These are phyloP conservation scores for Metallyticus violacea DNA, from an alignment of 2,888 invertebrate genomes.

Conservation along the genomic window DNA sequence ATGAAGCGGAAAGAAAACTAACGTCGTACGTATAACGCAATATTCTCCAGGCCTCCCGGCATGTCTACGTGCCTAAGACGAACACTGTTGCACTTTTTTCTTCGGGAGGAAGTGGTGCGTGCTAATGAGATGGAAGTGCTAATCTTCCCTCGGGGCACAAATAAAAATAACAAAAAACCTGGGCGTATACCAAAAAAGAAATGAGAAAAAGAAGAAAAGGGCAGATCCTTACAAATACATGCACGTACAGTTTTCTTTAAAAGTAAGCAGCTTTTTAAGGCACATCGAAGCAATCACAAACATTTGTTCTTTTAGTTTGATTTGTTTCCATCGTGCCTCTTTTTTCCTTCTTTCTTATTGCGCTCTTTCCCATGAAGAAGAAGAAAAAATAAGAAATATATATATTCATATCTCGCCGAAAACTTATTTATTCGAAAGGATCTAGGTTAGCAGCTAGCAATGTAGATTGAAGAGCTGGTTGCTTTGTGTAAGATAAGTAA, in stretches of 20 bases:
- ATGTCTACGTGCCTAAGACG: too few species aligned
- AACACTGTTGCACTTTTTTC: not conserved
- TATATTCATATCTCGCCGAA: too few species aligned
- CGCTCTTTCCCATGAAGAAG: too few species aligned
- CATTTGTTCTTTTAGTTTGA: constrained; percentile 20
- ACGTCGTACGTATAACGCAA: not conserved
- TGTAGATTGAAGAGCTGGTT: too few species aligned
- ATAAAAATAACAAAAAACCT: not conserved
- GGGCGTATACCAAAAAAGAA: not conserved
- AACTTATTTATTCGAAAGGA: not conserved
- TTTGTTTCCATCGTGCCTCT: not conserved
- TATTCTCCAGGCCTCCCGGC: not conserved
- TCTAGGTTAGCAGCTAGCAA: not conserved
- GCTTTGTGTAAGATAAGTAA: too few species aligned
- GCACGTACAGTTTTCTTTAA: not conserved
- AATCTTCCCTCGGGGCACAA: not conserved
- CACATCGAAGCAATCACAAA: constrained; percentile 22
- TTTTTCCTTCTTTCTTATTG: not conserved
- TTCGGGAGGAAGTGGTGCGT: not conserved
- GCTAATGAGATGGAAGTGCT: not conserved
- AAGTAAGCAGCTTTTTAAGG: not conserved
- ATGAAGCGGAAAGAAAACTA: too few species aligned
- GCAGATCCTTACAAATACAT: not conserved
- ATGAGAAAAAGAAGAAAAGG: not conserved
- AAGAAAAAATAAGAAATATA: too few species aligned